Evolutionary conservation across 2,888 invertebrate species (phyloP).

Genomic region (Pterostichus niger): DNA sequence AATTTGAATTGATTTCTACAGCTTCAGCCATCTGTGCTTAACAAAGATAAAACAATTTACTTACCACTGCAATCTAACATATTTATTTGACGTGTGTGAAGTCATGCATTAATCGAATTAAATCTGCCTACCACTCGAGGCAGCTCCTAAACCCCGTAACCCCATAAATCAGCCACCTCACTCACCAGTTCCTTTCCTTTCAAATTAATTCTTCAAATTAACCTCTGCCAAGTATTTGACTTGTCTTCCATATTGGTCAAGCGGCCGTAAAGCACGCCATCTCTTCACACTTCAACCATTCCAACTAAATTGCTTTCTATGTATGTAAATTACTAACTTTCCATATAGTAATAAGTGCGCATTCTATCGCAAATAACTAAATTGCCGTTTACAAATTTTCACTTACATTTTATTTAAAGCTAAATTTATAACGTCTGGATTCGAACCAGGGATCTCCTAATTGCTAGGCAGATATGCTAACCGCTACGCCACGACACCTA

Average conservation of each 20-base stretch:
- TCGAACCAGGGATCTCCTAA: too few species aligned
- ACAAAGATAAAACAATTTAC: not conserved
- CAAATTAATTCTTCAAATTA: conserved; percentile 44
- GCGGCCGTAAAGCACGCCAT: not conserved
- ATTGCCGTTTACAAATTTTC: too few species aligned
- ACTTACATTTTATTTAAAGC: too few species aligned
- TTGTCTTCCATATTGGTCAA: not conserved
- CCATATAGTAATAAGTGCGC: too few species aligned
- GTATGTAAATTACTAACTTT: too few species aligned
- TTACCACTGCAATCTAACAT: not conserved
- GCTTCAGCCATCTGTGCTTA: too few species aligned
- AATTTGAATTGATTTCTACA: too few species aligned
- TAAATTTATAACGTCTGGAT: too few species aligned
- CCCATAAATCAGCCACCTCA: conserved; percentile 33
- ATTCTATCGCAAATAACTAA: too few species aligned
- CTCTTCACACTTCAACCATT: not conserved
- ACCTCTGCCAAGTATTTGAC: not conserved
- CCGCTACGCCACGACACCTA: too few species aligned
- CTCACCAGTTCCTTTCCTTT: conserved; percentile 22
- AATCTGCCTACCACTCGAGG: not conserved
- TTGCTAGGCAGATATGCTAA: too few species aligned
- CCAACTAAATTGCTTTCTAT: too few species aligned
- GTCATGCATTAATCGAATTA: conserved; percentile 44
- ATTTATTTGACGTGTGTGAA: conserved; percentile 33
- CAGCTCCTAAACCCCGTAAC: conserved; percentile 9